Conservation (phyloP, 1,140 invertebrate species). For the Pararge aegeria region DNA sequence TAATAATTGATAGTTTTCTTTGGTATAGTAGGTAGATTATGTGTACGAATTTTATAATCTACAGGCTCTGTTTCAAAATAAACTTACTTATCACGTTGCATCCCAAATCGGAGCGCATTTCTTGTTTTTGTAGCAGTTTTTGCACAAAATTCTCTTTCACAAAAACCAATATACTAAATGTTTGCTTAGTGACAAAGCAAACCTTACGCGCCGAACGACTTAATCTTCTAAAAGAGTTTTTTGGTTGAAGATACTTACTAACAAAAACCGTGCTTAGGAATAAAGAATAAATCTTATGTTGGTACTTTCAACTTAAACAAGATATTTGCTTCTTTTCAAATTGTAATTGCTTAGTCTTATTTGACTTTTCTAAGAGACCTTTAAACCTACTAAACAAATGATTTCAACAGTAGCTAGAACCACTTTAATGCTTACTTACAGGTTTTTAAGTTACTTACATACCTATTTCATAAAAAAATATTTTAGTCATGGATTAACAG, state of each 20-base stretch:
- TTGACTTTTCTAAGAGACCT: not conserved
- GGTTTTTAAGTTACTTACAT: too few species aligned
- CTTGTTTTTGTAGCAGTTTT: constrained; percentile 62
- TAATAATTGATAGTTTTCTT: too few species aligned
- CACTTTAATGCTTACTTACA: too few species aligned
- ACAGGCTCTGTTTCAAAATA: constrained; percentile 55
- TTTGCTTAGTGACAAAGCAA: constrained; percentile 68
- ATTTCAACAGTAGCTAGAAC: too few species aligned
- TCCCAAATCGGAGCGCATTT: constrained; percentile 51
- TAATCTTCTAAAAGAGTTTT: constrained; percentile 33
- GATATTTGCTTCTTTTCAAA: not conserved
- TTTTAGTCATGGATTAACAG: too few species aligned
- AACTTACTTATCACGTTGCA: constrained; percentile 71
- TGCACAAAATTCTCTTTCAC: constrained; percentile 58
- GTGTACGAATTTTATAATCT: constrained; percentile 10
- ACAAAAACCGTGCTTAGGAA: constrained; percentile 6
- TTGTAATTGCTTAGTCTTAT: not conserved
- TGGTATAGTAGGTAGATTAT: not conserved
- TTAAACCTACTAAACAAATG: too few species aligned
- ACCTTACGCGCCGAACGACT: constrained; percentile 39
- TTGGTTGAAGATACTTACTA: not conserved
- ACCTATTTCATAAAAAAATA: too few species aligned
- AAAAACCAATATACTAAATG: constrained; percentile 62
- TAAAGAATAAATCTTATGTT: not conserved
- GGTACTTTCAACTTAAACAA: not conserved